Evolutionary conservation across 2,888 invertebrate species (phyloP).

Genomic region (Ethmia dodecea): DNA sequence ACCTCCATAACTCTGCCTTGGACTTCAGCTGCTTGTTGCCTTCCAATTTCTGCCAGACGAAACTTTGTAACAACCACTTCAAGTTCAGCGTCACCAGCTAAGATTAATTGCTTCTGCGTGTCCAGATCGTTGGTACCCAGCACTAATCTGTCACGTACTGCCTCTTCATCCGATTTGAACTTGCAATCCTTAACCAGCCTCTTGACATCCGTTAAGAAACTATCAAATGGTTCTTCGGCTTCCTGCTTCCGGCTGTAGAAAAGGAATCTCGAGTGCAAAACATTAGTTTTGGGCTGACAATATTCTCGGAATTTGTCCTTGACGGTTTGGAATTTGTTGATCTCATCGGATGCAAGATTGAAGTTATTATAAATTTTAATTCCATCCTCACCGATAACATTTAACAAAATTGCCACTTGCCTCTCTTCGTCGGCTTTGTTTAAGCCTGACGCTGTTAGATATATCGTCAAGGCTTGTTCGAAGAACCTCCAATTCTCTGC

Average conservation of each 20-base stretch:
- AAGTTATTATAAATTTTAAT: no score
- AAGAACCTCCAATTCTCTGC: no score
- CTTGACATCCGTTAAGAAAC: background rate
- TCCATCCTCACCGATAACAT: no score
- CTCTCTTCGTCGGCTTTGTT: no score
- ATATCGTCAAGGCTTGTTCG: no score
- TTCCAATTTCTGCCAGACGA: background rate
- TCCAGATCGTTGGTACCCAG: background rate
- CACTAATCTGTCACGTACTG: background rate
- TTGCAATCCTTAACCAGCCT: background rate
- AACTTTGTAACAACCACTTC: background rate
- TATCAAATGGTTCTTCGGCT: background rate
- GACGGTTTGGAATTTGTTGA: no score
- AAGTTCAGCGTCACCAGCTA: background rate
- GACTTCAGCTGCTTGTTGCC: background rate
- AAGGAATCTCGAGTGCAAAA: background rate
- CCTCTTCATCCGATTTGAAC: background rate
- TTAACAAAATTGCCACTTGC: no score
- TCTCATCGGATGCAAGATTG: no score
- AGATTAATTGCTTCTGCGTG: background rate
- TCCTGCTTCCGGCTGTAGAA: background rate
- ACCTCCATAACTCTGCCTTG: background rate
- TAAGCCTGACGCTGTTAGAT: no score
- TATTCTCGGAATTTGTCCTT: background rate
- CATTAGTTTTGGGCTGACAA: background rate